Conservation (phyloP, 2,113 vertebrate genomes). For the Platichthys flesus region DNA sequence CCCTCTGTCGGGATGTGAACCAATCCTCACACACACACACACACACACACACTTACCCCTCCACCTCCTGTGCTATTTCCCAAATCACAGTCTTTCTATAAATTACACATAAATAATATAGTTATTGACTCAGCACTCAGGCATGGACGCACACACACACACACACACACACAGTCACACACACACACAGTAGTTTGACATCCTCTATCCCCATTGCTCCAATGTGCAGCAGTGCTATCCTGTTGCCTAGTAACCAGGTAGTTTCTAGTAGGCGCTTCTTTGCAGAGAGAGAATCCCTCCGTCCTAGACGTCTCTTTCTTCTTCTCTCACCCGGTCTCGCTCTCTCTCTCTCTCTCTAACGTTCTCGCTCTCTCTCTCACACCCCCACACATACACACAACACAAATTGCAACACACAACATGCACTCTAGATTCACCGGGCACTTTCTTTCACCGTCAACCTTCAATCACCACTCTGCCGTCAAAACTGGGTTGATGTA, state of each 20-base stretch:
- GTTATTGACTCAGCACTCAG: slow-evolving; percentile 75
- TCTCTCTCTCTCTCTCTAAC: neutral
- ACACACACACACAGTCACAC: slow-evolving; percentile 30
- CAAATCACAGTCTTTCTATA: slow-evolving; percentile 20
- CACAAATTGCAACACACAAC: slow-evolving; percentile 6
- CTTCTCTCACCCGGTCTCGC: slow-evolving; percentile 17
- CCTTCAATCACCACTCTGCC: slow-evolving; percentile 37
- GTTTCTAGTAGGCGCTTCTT: slow-evolving; percentile 66
- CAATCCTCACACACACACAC: neutral
- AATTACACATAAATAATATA: slow-evolving; percentile 67
- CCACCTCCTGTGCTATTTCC: neutral
- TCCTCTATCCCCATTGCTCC: slow-evolving; percentile 33
- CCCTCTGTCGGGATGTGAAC: neutral
- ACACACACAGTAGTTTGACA: slow-evolving; percentile 31
- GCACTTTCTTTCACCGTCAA: slow-evolving; percentile 42
- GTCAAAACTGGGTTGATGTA: slow-evolving; percentile 44
- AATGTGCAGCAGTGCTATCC: slow-evolving; percentile 64
- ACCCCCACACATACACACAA: slow-evolving; percentile 18
- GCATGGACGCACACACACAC: slow-evolving; percentile 23
- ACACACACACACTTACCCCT: slow-evolving; percentile 20
- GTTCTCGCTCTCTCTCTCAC: neutral
- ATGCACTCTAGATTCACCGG: slow-evolving; percentile 38
- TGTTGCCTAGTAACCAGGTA: slow-evolving; percentile 82
- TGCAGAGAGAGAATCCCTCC: slow-evolving; percentile 56
- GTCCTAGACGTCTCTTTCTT: slow-evolving; percentile 56